These are phyloP conservation scores for Orthochromis malagaraziensis DNA, from an alignment of 2,113 vertebrate species.

Conservation along the genomic window DNA sequence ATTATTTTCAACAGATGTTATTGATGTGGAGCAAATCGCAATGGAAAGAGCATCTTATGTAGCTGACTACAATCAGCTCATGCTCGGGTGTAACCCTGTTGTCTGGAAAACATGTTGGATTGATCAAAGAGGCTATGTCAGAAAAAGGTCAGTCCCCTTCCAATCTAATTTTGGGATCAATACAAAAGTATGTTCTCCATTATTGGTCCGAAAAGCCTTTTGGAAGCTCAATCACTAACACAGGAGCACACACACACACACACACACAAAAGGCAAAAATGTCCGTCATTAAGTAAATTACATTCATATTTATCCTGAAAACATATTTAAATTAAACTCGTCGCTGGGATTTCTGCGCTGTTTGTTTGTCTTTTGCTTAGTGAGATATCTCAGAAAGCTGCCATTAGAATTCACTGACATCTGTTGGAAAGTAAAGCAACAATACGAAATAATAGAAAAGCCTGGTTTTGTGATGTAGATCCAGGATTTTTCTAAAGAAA, in stretches of 20 bases:
- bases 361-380: background rate
- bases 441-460: background rate
- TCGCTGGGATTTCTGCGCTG: background rate
- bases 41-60: constrained; percentile 55
- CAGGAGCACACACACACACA: background rate
- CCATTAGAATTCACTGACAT: background rate
- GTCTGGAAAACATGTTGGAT: constrained; percentile 56
- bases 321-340: background rate
- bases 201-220: constrained; percentile 1
- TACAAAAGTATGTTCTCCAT: constrained; percentile 56
- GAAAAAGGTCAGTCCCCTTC: constrained; percentile 34
- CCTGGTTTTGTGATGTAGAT: background rate
- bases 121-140: constrained; percentile 47
- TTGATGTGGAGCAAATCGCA: constrained; percentile 33
- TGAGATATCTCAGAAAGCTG: background rate
- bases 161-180: constrained; percentile 46
- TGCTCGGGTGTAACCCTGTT: constrained; percentile 42
- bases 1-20: constrained; percentile 55
- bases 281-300: background rate
- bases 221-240: background rate
- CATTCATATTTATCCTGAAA: background rate
- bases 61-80: constrained; percentile 43
- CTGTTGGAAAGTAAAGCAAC: background rate
- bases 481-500: background rate
- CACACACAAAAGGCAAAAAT: background rate